Conservation (phyloP, 2,797 vertebrate genomes). For the Selene dorsalis region DNA sequence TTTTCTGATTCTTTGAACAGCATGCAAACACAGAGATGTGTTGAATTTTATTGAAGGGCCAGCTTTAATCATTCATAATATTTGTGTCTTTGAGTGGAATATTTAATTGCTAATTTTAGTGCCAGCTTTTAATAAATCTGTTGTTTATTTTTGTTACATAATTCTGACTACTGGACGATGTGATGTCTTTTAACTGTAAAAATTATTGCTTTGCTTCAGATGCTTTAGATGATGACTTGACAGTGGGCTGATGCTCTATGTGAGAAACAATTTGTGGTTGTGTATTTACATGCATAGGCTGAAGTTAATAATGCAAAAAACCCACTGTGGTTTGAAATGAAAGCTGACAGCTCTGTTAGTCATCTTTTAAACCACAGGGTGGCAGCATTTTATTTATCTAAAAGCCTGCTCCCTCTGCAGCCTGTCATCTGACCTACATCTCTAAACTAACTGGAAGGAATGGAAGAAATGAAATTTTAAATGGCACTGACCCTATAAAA, state of each 20-base stretch:
- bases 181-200: neutral
- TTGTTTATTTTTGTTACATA: neutral
- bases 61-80: constrained; percentile 9
- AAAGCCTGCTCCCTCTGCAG: constrained; percentile 64
- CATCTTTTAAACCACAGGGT: constrained; percentile 68
- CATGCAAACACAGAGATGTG: neutral
- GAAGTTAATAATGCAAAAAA: constrained; percentile 17
- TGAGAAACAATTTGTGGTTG: neutral
- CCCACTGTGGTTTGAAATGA: neutral
- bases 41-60: neutral
- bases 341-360: neutral
- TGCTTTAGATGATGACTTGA: neutral
- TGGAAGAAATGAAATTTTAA: constrained; percentile 60
- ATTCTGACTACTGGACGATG: neutral
- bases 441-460: constrained; percentile 63
- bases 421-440: constrained; percentile 81
- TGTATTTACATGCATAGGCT: neutral
- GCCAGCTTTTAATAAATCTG: neutral
- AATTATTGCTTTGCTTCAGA: neutral
- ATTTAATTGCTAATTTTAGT: neutral
- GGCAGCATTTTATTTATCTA: constrained; percentile 68
- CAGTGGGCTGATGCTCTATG: neutral
- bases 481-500: constrained; percentile 50
- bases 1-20: constrained; percentile 17
- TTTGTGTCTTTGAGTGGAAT: constrained; percentile 7